phyloP scores from a whole-genome alignment of 2,797 vertebrate species.

The Thunnus albacares region DNA sequence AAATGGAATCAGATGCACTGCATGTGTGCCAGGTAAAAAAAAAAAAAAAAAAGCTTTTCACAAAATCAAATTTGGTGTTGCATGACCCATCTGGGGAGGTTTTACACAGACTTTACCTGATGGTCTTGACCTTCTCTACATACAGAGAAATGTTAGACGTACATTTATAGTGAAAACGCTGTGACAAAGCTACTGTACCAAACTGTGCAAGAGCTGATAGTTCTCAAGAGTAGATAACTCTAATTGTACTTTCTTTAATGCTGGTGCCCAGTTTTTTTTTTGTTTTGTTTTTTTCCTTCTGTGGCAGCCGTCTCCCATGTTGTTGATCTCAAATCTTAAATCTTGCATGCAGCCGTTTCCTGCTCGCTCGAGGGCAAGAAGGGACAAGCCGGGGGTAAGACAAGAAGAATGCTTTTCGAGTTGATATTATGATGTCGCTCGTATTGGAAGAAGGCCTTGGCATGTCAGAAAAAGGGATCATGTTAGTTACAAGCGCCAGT shows the following conservation, averaged over 20 bases:
- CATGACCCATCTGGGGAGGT: slow-evolving; percentile 24
- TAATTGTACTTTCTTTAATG: slow-evolving; percentile 27
- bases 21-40: slow-evolving; percentile 43
- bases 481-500: slow-evolving; percentile 35
- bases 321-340: slow-evolving; percentile 68
- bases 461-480: slow-evolving; percentile 54
- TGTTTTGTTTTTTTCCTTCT: background rate
- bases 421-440: slow-evolving; percentile 68
- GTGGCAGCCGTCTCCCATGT: slow-evolving; percentile 51
- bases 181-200: background rate
- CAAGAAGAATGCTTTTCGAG: slow-evolving; percentile 74
- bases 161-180: slow-evolving; percentile 5
- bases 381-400: slow-evolving; percentile 78
- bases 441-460: slow-evolving; percentile 51
- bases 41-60: slow-evolving; percentile 8
- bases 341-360: slow-evolving; percentile 66
- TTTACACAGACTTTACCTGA: slow-evolving; percentile 27
- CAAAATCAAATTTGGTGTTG: slow-evolving; percentile 21
- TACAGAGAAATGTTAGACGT: slow-evolving; percentile 7
- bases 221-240: slow-evolving; percentile 19
- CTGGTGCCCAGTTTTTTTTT: slow-evolving; percentile 40
- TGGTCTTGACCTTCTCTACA: background rate
- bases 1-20: slow-evolving; percentile 68
- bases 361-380: slow-evolving; percentile 80
- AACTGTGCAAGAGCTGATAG: slow-evolving; percentile 10